Percentiles rank a stretch among this genome's conserved stretches.
phyloP scores from a whole-genome alignment of 2,888 invertebrate genomes.

The Willowsia nigromaculata region DNA sequence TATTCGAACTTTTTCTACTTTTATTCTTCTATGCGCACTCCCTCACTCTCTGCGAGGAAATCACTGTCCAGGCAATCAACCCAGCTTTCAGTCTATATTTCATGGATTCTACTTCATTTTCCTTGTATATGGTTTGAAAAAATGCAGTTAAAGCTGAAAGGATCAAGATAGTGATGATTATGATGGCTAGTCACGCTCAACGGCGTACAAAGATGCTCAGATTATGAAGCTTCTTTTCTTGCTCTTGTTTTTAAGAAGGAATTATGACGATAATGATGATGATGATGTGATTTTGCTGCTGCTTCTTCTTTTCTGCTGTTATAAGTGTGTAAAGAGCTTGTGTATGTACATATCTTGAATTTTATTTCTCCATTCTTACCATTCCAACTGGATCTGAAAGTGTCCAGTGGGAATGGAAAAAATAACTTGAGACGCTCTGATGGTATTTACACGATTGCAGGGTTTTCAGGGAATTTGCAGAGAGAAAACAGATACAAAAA shows the following conservation, averaged over 20 bases:
- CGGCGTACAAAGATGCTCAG: neutral
- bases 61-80: neutral
- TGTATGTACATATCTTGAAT: too few species aligned
- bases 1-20: too few species aligned
- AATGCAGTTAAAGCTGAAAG: neutral
- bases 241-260: neutral
- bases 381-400: too few species aligned
- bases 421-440: too few species aligned
- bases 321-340: too few species aligned
- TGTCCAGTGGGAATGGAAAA: too few species aligned
- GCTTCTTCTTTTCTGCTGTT: neutral
- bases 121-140: neutral
- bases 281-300: neutral
- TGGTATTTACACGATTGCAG: too few species aligned
- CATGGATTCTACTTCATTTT: neutral
- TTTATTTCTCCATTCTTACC: neutral
- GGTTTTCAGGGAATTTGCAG: too few species aligned
- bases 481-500: neutral
- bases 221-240: neutral
- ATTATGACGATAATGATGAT: neutral
- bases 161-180: neutral
- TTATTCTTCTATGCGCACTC: neutral
- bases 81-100: neutral
- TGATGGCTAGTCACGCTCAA: constrained; percentile 12
- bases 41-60: neutral